Base-by-base conservation (phyloP, 2,888 invertebrate species). In the Eupithecia subumbrata region DNA sequence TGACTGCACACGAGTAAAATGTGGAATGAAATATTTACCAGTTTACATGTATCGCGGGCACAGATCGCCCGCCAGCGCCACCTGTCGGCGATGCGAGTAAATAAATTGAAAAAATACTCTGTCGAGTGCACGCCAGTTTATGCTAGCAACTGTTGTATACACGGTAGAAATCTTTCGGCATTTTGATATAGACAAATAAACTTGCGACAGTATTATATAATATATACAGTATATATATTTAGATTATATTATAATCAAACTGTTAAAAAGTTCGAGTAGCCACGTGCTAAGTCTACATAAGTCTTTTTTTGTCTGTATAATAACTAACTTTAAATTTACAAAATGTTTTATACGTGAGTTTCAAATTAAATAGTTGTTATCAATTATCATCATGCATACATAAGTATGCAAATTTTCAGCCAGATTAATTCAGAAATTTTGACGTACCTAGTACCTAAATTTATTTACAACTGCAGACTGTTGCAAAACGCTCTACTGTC, bases 51-150 rank as follows among this genome's bases (percentile, higher is more conserved):
- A 92, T 89, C 90, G 87, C 87, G 84, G 79, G 86, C 87, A 79
- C 87, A 81, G 85, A 89, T 89, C 89, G 88, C 79, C 60, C 82
- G 84, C 80, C 86, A 85, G 86, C 89, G 91, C 91, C 93, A 94
- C 92, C 92, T 94, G 92, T 90, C 91, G 90, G 75, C 89, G 89
- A 87, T 86, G 85, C 81, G 88, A 82, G 87, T 85, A 87, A 89
- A 92, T 91, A 90, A 91, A 90, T 88, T 85, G 88, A 76, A 80
- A 84, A 82, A 82, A 74, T 74, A 83, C 82, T 85, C 83, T 78
- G 82, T 82, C 81, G 84, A 81, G 82, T 84, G 83, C 82, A 83
- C 81, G 81, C 82, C 83, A 83, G 80, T 80, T 76, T 64, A 64
- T 18, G 16, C 64, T 78, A 76, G 75, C 78, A 77, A 80, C 83